Percentiles rank a stretch among this genome's conserved stretches.
These are phyloP conservation scores for Chloroclystis v-ata DNA, from an alignment of 2,888 invertebrate species.

Conservation along the genomic window DNA sequence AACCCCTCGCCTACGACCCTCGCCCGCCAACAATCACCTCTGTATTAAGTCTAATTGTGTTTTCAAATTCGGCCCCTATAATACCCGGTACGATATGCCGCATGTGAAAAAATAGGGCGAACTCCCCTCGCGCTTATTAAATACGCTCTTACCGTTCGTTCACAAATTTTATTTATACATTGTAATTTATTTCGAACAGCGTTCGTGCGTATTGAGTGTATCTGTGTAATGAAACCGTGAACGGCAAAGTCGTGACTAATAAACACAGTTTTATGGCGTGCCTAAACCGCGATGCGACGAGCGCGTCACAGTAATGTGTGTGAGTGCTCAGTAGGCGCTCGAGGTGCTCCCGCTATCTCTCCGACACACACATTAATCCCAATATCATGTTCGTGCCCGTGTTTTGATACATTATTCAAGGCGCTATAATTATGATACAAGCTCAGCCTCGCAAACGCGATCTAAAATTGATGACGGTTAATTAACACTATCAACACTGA, in stretches of 20 bases:
- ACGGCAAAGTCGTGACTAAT: conserved; percentile 55
- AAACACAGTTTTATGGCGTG: conserved; percentile 53
- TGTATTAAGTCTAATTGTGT: conserved; percentile 79
- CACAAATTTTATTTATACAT: conserved; percentile 37
- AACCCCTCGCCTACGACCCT: conserved; percentile 71
- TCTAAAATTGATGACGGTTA: conserved; percentile 11
- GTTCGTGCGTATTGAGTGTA: conserved; percentile 48
- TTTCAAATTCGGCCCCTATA: conserved; percentile 75
- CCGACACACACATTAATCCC: conserved; percentile 41
- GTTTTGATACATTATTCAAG: conserved; percentile 28
- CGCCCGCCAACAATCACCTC: conserved; percentile 76
- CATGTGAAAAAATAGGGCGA: conserved; percentile 72
- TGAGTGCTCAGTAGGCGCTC: conserved; percentile 35
- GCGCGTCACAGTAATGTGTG: conserved; percentile 41
- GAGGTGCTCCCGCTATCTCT: conserved; percentile 36
- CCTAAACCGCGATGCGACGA: conserved; percentile 50
- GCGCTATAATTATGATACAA: conserved; percentile 28
- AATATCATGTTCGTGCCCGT: conserved; percentile 36
- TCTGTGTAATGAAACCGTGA: conserved; percentile 49
- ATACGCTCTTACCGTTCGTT: conserved; percentile 50
- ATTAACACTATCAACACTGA: conserved; percentile 15
- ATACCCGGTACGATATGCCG: conserved; percentile 54
- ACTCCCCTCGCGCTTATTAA: conserved; percentile 65
- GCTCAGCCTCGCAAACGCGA: conserved; percentile 14
- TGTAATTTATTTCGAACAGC: conserved; percentile 38